These are phyloP conservation scores for Limonius californicus DNA, from an alignment of 1,140 invertebrate genomes.

Conservation along the genomic window DNA sequence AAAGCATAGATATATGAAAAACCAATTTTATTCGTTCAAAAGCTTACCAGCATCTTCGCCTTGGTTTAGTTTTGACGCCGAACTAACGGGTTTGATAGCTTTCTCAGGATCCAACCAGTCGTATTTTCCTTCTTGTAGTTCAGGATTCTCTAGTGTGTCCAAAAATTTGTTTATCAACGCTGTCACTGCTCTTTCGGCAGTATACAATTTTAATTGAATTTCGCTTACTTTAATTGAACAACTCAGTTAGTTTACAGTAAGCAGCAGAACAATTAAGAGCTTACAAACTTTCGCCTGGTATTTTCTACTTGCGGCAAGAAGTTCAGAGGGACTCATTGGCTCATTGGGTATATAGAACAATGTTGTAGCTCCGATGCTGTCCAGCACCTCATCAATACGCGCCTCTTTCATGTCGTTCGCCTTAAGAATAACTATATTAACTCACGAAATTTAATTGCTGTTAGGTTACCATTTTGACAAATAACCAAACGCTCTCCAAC, in stretches of 20 bases:
- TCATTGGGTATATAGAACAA: conserved; percentile 64
- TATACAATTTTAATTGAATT: conserved; percentile 56
- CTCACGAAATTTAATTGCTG: no score
- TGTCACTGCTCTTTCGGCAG: conserved; percentile 62
- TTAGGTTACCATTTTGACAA: conserved; percentile 58
- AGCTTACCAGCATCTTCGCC: conserved; percentile 52
- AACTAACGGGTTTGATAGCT: conserved; percentile 54
- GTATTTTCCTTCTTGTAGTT: conserved; percentile 55
- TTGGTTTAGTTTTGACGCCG: conserved; percentile 52
- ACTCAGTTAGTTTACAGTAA: conserved; percentile 1
- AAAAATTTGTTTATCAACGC: conserved; percentile 70
- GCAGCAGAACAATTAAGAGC: not conserved
- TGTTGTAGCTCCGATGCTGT: conserved; percentile 59
- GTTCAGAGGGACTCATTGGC: conserved; percentile 60
- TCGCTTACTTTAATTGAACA: conserved; percentile 47
- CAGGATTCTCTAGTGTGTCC: conserved; percentile 52
- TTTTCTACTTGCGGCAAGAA: conserved; percentile 51
- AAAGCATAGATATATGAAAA: no score
- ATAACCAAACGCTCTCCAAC: conserved; percentile 63
- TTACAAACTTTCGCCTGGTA: conserved; percentile 53
- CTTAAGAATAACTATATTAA: conserved; percentile 33
- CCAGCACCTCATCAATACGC: conserved; percentile 66
- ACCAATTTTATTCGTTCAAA: conserved; percentile 4
- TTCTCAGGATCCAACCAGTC: conserved; percentile 63
- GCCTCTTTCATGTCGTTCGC: conserved; percentile 73